A percentile compares a stretch with the other conserved stretches of the same genome.
These are phyloP conservation scores for Acholoe squamosa DNA, from an alignment of 2,888 invertebrate genomes.

Conservation along the genomic window DNA sequence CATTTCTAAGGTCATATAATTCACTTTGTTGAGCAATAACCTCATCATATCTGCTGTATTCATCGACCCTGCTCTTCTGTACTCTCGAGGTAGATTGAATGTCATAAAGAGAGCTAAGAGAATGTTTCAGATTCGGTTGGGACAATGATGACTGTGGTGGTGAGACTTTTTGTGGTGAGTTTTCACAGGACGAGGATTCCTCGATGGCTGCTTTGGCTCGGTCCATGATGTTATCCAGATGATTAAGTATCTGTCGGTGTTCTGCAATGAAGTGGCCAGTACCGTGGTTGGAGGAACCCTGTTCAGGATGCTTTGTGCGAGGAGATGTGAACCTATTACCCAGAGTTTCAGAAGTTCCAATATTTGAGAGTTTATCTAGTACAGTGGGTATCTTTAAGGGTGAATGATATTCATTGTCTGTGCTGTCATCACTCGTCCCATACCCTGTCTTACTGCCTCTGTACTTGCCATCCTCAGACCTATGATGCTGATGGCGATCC, in stretches of 20 bases:
- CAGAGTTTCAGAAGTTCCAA: neutral
- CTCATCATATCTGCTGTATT: constrained; percentile 9
- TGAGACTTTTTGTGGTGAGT: constrained; percentile 27
- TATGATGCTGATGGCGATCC: neutral
- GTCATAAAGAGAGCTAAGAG: neutral
- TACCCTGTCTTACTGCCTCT: neutral
- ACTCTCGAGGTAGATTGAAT: neutral
- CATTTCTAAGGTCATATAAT: neutral
- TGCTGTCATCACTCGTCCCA: constrained; percentile 1
- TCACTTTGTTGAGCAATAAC: neutral
- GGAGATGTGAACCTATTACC: neutral
- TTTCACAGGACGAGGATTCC: constrained; percentile 26
- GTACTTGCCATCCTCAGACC: neutral
- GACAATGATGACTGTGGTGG: neutral
- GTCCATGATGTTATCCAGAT: constrained; percentile 67
- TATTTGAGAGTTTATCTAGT: neutral
- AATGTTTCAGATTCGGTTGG: no score
- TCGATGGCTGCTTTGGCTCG: constrained; percentile 65
- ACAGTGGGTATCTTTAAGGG: neutral
- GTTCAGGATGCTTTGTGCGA: neutral
- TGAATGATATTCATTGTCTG: constrained; percentile 30
- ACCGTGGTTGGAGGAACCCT: neutral
- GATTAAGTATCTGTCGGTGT: constrained; percentile 67
- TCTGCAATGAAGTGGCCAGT: constrained; percentile 52
- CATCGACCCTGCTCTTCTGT: neutral